Evolutionary conservation across 53 echinoderm and acorn worm species (phyloP).

Genomic region (Mesocentrotus franciscanus): DNA sequence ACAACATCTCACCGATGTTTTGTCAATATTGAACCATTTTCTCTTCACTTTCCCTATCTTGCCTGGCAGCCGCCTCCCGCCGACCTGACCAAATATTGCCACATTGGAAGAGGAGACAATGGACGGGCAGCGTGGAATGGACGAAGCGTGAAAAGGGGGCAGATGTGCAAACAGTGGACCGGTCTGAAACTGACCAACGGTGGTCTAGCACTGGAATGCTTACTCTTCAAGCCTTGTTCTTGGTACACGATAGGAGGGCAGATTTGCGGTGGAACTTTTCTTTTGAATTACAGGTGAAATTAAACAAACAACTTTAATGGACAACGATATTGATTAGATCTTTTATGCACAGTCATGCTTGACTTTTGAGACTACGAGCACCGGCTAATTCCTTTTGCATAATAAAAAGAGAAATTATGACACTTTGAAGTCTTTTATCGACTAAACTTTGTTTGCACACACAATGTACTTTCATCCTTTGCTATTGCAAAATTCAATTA

Average conservation of each 20-base stretch:
- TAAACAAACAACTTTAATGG: slow-evolving; percentile 46
- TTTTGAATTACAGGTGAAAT: slow-evolving; percentile 32
- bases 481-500: background rate
- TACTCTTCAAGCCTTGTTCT: background rate
- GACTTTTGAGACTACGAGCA: background rate
- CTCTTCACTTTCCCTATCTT: slow-evolving; percentile 41
- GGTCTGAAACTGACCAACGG: slow-evolving; percentile 3
- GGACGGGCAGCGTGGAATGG: background rate
- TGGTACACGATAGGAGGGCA: background rate
- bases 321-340: background rate
- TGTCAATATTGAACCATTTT: slow-evolving; percentile 65
- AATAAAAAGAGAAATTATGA: background rate
- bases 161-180: slow-evolving; percentile 60
- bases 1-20: slow-evolving; percentile 49
- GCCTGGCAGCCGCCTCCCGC: background rate
- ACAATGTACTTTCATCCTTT: background rate
- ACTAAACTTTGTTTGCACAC: background rate
- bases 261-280: background rate
- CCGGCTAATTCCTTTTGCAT: background rate
- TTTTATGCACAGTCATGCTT: background rate
- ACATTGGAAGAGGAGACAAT: slow-evolving; percentile 46
- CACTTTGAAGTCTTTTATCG: background rate
- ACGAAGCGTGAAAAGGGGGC: background rate
- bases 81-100: slow-evolving; percentile 64
- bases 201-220: slow-evolving; percentile 20